Conservation (phyloP, 2,888 invertebrate genomes). For the Xanthia togata region DNA sequence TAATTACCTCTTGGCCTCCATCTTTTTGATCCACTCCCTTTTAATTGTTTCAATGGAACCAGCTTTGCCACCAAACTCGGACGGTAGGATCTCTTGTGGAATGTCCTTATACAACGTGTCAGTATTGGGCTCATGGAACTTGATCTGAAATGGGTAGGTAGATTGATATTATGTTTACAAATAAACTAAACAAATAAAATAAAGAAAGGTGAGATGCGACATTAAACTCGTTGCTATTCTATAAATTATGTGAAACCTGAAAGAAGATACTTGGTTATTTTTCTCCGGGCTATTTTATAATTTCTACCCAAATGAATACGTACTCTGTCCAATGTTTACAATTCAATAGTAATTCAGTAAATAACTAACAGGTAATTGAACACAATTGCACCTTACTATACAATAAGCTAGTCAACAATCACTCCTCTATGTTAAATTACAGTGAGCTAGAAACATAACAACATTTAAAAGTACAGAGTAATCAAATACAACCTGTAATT, state of each 20-base stretch:
- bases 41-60: slow-evolving; percentile 91
- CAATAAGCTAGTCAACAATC: not conserved
- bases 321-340: not conserved
- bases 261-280: not conserved
- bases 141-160: slow-evolving; percentile 85
- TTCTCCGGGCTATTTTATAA: not conserved
- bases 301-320: not conserved
- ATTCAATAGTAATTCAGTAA: not conserved
- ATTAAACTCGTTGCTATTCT: not conserved
- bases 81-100: slow-evolving; percentile 91
- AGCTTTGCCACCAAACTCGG: slow-evolving; percentile 93
- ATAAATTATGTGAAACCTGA: not conserved
- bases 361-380: not conserved
- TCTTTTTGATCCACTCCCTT: slow-evolving; percentile 90
- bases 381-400: not conserved
- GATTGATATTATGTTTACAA: not conserved
- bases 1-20: slow-evolving; percentile 90
- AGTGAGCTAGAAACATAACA: not conserved
- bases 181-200: no score
- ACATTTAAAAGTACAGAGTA: no score
- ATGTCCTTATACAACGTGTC: slow-evolving; percentile 92
- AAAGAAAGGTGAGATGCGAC: not conserved
- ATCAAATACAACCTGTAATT: no score
- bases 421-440: not conserved
- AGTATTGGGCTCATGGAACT: slow-evolving; percentile 93